Base-by-base conservation (phyloP, 2,797 vertebrate species). In the Erethizon dorsatum region DNA sequence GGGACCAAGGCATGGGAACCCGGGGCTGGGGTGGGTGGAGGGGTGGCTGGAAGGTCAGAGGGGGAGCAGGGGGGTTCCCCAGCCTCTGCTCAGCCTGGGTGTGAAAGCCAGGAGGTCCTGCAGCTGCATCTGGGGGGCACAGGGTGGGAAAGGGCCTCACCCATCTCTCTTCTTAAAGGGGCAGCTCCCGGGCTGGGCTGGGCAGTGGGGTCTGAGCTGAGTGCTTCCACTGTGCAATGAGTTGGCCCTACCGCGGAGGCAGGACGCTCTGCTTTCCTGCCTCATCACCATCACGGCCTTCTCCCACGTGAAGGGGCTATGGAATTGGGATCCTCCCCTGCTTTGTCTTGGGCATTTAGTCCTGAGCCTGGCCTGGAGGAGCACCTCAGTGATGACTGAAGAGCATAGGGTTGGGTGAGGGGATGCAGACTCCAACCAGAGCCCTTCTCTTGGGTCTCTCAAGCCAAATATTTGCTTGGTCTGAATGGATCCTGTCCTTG, bases 21-120 rank as follows among this genome's bases (percentile, higher is more conserved):
- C 69, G 45, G 73, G 83, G 69, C 75, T 71, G 57, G 45, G 83
- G 80, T 4, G 1, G 41, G 87, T 52, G 1, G 47, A 61, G 92
- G 88, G 88, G 65, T 47, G 52, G 89, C 90, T 45, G 41, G 24
- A 69, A 97, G 97, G 95, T 95, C 90, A 91, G 31, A 45, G 65
- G 37, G 37, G 85, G 89, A 83, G 33, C 77, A 41, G 37, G 88
- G 88, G 37, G 54, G 67, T 79, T 92, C 75, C 45, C 61, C 11
- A 26, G 28, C 41, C 80, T 83, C n/a, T 28, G 7, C 54, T 82
- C 56, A n/a, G 50, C 71, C 88, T 83, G 83, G 33, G 56, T 77
- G 85, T 56, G 59, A 57, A 63, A 67, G 71, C 22, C 79, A 31
- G 65, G 86, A 50, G 54, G 54, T 59, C 91, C 54, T n/a, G 37